Conservation (phyloP, 2,888 invertebrate genomes). For the Xanthia icteritia region DNA sequence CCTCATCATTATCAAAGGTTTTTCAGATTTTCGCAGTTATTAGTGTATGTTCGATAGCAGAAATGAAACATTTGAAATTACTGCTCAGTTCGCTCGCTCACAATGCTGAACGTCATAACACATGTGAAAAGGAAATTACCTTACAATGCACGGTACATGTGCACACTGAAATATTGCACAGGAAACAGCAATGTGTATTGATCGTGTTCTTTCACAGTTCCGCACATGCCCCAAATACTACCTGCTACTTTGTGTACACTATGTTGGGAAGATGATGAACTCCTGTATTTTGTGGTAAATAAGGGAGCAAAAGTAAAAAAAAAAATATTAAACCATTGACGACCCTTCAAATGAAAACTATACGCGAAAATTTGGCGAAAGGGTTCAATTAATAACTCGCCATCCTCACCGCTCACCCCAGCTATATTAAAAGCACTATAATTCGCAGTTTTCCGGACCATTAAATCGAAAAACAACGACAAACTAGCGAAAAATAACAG, state of each 20-base stretch:
- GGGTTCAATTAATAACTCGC: constrained; percentile 6
- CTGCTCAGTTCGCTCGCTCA: constrained; percentile 10
- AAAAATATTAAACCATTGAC: not conserved
- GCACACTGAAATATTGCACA: constrained; percentile 45
- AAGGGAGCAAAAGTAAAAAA: not conserved
- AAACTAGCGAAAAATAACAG: constrained; percentile 37
- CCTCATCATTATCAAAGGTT: not conserved
- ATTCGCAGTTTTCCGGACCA: constrained; percentile 26
- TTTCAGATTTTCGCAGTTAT: no score
- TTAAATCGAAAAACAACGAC: constrained; percentile 46
- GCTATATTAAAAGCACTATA: constrained; percentile 25
- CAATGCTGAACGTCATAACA: constrained; percentile 15
- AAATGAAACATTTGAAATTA: not conserved
- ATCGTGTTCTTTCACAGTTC: constrained; percentile 54
- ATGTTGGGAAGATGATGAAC: not conserved
- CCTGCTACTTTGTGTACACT: constrained; percentile 43
- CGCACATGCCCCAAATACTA: constrained; percentile 27
- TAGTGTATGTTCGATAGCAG: not conserved
- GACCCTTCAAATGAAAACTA: constrained; percentile 7
- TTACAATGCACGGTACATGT: constrained; percentile 39
- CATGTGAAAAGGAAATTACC: constrained; percentile 54
- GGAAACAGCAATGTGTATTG: constrained; percentile 61
- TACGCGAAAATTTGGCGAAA: not conserved
- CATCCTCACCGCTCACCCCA: not conserved
- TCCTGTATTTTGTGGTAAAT: not conserved